phyloP scores from a whole-genome alignment of 2,113 vertebrate genomes.

The Microtus ochrogaster region DNA sequence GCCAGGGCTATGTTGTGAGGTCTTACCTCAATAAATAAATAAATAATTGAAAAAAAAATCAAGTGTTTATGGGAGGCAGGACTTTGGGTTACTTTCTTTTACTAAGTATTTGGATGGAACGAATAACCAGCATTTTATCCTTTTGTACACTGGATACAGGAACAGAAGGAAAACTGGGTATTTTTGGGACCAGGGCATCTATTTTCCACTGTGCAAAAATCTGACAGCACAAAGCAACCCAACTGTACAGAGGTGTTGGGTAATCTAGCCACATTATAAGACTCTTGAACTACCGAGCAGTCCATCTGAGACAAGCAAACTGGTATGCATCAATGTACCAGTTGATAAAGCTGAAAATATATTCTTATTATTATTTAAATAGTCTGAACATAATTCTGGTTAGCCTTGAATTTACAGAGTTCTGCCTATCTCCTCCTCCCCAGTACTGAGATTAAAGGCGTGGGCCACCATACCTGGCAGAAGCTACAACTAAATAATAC shows the following conservation, averaged over 20 bases:
- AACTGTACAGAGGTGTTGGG: not conserved
- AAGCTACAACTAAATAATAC: not conserved
- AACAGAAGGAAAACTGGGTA: not conserved
- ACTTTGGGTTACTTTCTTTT: not conserved
- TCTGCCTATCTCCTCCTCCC: not conserved
- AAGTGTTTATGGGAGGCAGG: not conserved
- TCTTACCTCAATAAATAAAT: not conserved
- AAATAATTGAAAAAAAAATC: not conserved
- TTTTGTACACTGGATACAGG: not conserved
- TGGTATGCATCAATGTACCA: not conserved
- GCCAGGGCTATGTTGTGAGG: not conserved
- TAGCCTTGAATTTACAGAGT: not conserved
- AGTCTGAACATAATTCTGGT: not conserved
- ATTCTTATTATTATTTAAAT: not conserved
- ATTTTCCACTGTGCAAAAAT: not conserved
- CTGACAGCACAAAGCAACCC: not conserved
- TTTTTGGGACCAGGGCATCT: not conserved
- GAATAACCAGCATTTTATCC: not conserved
- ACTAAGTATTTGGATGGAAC: not conserved
- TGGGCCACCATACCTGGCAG: not conserved
- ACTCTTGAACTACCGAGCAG: slow-evolving; percentile 73
- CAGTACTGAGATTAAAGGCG: not conserved
- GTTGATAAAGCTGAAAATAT: not conserved
- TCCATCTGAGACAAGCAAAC: not conserved
- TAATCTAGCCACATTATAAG: not conserved